These are phyloP conservation scores for Amaurobius ferox DNA, from an alignment of 2,888 invertebrate genomes.

Conservation along the genomic window DNA sequence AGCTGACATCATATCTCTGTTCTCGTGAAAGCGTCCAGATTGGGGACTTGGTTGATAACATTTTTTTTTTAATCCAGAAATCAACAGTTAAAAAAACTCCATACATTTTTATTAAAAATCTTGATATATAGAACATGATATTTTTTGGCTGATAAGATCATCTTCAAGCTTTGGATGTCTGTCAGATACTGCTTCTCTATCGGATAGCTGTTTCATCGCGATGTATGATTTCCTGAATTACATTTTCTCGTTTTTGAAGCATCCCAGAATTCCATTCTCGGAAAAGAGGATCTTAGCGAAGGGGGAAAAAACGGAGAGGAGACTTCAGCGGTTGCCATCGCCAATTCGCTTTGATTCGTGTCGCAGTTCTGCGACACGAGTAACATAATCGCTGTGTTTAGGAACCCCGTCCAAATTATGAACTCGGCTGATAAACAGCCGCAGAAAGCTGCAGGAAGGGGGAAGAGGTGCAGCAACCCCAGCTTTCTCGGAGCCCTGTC, in stretches of 20 bases:
- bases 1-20: no score
- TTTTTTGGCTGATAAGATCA: no score
- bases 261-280: neutral
- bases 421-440: neutral
- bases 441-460: neutral
- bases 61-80: no score
- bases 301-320: neutral
- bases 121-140: no score
- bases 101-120: no score
- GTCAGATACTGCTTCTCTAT: no score
- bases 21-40: no score
- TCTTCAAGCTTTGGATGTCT: no score
- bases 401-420: constrained; percentile 6
- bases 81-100: no score
- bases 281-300: neutral
- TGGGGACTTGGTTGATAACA: no score
- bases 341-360: constrained; percentile 7
- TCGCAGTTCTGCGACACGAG: neutral
- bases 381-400: constrained; percentile 14
- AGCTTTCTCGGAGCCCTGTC: neutral
- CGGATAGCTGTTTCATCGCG: neutral
- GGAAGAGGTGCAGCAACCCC: neutral
- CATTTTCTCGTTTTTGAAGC: neutral
- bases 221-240: constrained; percentile 15
- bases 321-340: neutral